Evolutionary conservation across 2,888 invertebrate species (phyloP).

Genomic region (Pristionchus exspectatus): DNA sequence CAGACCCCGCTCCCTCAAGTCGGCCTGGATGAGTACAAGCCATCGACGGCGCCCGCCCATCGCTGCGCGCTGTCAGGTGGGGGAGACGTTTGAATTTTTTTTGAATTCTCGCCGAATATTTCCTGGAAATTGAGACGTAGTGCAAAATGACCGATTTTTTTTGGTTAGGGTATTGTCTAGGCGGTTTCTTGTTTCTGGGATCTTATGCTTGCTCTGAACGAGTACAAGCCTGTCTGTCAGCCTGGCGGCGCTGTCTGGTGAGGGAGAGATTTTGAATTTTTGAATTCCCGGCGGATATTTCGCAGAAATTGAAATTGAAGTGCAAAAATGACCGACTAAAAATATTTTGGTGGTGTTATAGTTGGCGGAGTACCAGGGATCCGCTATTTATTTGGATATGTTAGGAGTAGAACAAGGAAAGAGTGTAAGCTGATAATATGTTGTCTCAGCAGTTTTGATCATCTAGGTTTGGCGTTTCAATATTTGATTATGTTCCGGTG

Average conservation of each 20-base stretch:
- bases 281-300: too few species aligned
- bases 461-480: background rate
- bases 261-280: background rate
- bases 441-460: too few species aligned
- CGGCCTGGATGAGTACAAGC: conserved; percentile 46
- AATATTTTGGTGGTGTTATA: too few species aligned
- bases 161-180: background rate
- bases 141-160: background rate
- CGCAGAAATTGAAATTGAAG: too few species aligned
- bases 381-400: too few species aligned
- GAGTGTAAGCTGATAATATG: too few species aligned
- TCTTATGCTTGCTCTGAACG: conserved; percentile 10
- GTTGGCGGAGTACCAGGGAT: too few species aligned
- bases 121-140: background rate
- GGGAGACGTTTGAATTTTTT: background rate
- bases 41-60: background rate
- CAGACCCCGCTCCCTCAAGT: conserved; percentile 15
- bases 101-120: background rate
- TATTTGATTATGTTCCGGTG: background rate
- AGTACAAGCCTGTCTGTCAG: conserved; percentile 32
- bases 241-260: conserved; percentile 5
- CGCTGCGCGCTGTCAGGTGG: conserved; percentile 32
- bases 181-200: background rate
- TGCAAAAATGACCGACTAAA: too few species aligned
- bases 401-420: too few species aligned